Conservation (phyloP, 2,888 invertebrate species). For the Tricholauxania praeusta region DNA sequence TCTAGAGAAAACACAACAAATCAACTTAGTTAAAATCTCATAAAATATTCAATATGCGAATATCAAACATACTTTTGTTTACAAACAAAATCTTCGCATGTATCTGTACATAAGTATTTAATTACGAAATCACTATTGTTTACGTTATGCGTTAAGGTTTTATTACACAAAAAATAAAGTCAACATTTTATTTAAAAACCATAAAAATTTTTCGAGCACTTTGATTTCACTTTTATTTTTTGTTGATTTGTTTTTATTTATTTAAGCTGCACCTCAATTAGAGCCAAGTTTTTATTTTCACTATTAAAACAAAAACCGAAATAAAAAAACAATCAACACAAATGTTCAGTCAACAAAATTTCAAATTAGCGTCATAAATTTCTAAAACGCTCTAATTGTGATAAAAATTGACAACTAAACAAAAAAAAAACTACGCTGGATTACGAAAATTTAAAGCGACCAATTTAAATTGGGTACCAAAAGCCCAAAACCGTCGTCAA, state of each 20-base stretch:
- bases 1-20: too few relatives aligned
- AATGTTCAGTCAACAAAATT: not conserved
- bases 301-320: not conserved
- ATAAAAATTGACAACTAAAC: slow-evolving; percentile 32
- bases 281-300: slow-evolving; percentile 1
- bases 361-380: slow-evolving; percentile 22
- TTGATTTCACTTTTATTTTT: not conserved
- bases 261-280: slow-evolving; percentile 7
- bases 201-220: not conserved
- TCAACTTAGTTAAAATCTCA: too few relatives aligned
- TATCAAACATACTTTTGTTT: too few relatives aligned
- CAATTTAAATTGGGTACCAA: slow-evolving; percentile 2
- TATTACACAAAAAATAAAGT: too few relatives aligned
- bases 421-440: not conserved
- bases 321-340: not conserved
- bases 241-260: not conserved
- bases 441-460: not conserved
- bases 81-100: too few relatives aligned
- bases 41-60: too few relatives aligned
- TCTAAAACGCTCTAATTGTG: slow-evolving; percentile 41
- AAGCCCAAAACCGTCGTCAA: slow-evolving; percentile 1
- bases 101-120: too few relatives aligned
- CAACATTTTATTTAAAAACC: too few relatives aligned
- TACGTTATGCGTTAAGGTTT: too few relatives aligned
- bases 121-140: too few relatives aligned